Evolutionary conservation across 2,113 vertebrate genomes (phyloP).

Genomic region (Mobula hypostoma): DNA sequence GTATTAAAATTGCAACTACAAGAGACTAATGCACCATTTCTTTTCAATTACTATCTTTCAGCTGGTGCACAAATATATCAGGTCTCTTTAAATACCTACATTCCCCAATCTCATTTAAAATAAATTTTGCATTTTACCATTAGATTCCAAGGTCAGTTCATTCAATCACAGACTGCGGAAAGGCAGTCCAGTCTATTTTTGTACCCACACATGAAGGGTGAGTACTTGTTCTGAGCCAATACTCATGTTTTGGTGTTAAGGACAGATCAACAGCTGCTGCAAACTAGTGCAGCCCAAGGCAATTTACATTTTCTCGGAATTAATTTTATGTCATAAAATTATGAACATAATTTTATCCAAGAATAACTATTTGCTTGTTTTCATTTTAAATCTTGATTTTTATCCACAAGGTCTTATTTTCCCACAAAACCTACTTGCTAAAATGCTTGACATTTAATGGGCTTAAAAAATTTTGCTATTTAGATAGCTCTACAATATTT

Average conservation of each 20-base stretch:
- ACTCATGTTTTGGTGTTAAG: neutral
- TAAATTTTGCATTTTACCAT: no score
- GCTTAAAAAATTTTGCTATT: neutral
- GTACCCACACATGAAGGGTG: neutral
- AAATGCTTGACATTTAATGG: neutral
- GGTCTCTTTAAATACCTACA: no score
- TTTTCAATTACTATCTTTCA: no score
- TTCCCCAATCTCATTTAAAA: no score
- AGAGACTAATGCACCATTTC: no score
- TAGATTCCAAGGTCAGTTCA: neutral
- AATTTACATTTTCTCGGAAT: slow-evolving; percentile 1
- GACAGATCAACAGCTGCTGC: neutral
- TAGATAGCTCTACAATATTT: neutral
- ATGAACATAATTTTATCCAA: no score
- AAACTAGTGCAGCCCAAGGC: neutral
- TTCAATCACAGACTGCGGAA: neutral
- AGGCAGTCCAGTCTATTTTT: neutral
- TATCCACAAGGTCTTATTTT: neutral
- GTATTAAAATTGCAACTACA: no score
- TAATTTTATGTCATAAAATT: neutral
- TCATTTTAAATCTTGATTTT: neutral
- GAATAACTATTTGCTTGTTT: no score
- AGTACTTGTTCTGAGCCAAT: neutral
- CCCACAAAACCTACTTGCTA: neutral
- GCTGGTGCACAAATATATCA: no score